Conservation (phyloP, 2,888 invertebrate species). For the Metacarcinus magister region DNA sequence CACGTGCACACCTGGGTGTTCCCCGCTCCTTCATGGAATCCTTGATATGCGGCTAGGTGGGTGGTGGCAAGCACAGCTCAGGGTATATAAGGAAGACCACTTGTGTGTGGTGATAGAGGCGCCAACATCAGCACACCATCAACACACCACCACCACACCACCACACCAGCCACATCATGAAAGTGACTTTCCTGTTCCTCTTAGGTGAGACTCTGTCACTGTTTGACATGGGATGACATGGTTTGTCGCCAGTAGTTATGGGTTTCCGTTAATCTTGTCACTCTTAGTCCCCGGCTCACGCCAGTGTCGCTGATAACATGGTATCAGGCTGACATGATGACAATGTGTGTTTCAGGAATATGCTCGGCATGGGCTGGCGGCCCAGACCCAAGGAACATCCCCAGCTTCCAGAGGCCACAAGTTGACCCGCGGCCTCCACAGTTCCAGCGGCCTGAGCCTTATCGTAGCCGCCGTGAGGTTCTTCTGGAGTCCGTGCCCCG, state of each 20-base stretch:
- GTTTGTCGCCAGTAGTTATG: not conserved
- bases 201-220: not conserved
- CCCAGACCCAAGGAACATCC: not conserved
- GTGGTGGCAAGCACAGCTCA: too few relatives aligned
- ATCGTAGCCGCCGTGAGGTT: not conserved
- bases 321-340: slow-evolving; percentile 10
- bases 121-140: not conserved
- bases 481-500: not conserved
- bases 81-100: not conserved
- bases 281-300: not conserved
- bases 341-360: not conserved
- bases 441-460: not conserved
- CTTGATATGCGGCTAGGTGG: too few relatives aligned
- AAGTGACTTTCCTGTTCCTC: not conserved
- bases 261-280: not conserved
- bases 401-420: not conserved
- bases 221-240: not conserved
- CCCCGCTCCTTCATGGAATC: too few relatives aligned
- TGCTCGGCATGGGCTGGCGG: not conserved
- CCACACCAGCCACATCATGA: not conserved
- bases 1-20: too few relatives aligned
- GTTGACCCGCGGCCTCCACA: not conserved
- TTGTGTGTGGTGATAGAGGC: not conserved
- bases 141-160: not conserved
- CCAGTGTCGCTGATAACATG: not conserved